These are phyloP conservation scores for Orientallactaga bullata DNA, from an alignment of 2,113 vertebrate species.

Conservation along the genomic window DNA sequence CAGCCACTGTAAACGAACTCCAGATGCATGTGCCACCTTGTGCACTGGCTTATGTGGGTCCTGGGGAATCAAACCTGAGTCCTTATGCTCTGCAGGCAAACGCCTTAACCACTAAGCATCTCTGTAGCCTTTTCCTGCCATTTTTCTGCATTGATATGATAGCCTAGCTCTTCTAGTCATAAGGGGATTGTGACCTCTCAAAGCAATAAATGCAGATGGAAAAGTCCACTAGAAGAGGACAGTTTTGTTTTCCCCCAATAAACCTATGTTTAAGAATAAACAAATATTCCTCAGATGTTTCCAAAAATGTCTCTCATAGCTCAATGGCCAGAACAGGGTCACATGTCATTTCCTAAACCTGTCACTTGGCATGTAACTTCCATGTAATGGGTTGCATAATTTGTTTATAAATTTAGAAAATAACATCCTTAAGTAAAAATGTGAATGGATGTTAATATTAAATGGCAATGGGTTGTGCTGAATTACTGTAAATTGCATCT, in stretches of 20 bases:
- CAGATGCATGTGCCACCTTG: no score
- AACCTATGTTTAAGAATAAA: conserved; percentile 11
- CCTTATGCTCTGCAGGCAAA: no score
- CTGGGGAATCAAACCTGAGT: no score
- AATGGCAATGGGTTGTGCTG: not conserved
- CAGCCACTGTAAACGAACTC: no score
- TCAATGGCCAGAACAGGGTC: not conserved
- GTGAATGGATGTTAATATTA: not conserved
- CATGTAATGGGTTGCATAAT: not conserved
- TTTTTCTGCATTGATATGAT: not conserved
- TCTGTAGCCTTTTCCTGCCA: not conserved
- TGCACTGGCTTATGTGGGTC: no score
- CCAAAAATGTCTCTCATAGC: not conserved
- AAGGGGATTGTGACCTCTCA: not conserved
- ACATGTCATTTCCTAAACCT: not conserved
- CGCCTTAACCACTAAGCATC: no score
- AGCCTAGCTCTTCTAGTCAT: not conserved
- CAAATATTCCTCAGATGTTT: not conserved
- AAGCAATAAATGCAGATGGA: not conserved
- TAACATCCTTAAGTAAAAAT: not conserved
- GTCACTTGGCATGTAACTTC: not conserved
- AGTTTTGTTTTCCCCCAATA: not conserved
- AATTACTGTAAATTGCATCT: conserved; percentile 22
- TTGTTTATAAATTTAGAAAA: conserved; percentile 55
- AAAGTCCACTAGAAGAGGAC: not conserved